A percentile compares a stretch with the other conserved stretches of the same genome.
Conservation (phyloP, 2,888 invertebrate species). For the Lampropteryx suffumata region DNA sequence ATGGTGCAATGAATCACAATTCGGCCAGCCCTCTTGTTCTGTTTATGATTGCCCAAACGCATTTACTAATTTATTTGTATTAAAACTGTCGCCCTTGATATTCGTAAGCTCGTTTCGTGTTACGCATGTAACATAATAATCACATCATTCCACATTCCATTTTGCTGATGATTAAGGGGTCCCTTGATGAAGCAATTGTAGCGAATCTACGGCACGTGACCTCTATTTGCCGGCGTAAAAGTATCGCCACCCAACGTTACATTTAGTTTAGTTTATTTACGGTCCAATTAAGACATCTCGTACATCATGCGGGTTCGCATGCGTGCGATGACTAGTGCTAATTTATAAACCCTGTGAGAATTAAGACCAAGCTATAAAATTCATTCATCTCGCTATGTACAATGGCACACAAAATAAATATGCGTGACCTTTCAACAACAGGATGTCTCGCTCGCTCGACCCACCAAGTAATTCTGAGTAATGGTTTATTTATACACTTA, state of each 20-base stretch:
- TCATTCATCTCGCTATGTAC: conserved; percentile 13
- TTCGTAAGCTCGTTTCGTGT: conserved; percentile 50
- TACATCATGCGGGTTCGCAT: conserved; percentile 66
- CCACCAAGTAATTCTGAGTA: conserved; percentile 26
- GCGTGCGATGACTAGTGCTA: conserved; percentile 32
- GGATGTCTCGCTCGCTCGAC: conserved; percentile 29
- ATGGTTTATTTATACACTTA: conserved; percentile 44
- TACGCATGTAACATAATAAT: conserved; percentile 69
- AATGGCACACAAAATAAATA: conserved; percentile 1
- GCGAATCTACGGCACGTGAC: conserved; percentile 76
- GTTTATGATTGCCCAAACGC: conserved; percentile 6
- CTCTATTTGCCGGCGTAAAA: conserved; percentile 71
- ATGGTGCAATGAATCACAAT: neutral
- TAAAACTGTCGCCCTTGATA: conserved; percentile 25
- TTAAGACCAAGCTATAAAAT: conserved; percentile 20
- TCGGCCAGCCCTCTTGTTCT: conserved; percentile 4
- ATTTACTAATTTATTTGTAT: conserved; percentile 19
- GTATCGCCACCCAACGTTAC: conserved; percentile 65
- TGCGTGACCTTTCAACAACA: conserved; percentile 19
- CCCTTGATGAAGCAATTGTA: conserved; percentile 66
- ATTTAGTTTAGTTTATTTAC: conserved; percentile 69
- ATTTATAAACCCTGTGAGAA: conserved; percentile 30
- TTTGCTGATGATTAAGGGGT: conserved; percentile 58
- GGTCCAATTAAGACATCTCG: conserved; percentile 71
- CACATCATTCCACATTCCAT: conserved; percentile 68